Percentiles rank a stretch among this genome's conserved stretches.
Evolutionary conservation across 2,888 invertebrate genomes (phyloP).

Genomic region (Callosobruchus maculatus): DNA sequence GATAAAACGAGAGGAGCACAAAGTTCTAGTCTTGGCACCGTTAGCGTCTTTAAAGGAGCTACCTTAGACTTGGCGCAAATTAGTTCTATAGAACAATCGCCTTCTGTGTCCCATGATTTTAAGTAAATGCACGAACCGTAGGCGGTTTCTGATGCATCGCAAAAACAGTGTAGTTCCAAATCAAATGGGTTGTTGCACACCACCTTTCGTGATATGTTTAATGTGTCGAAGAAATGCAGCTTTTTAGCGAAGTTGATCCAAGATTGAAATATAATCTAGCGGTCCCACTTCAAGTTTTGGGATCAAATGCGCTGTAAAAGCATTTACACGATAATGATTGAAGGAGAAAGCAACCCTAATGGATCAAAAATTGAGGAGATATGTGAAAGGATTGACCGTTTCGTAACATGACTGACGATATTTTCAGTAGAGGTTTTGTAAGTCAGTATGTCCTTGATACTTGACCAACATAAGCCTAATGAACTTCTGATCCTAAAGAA

Average conservation of each 20-base stretch:
- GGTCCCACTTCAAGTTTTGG: conserved; percentile 9
- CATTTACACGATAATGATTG: conserved; percentile 5
- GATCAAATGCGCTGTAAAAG: conserved; percentile 12
- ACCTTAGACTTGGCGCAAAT: conserved; percentile 21
- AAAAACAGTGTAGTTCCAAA: conserved; percentile 8
- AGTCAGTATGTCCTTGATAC: no score
- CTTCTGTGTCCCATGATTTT: neutral
- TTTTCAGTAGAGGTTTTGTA: no score
- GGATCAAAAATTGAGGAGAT: no score
- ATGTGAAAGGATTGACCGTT: conserved; percentile 14
- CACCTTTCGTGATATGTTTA: no score
- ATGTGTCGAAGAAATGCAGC: neutral
- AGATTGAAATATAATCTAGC: neutral
- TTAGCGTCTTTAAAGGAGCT: conserved; percentile 20
- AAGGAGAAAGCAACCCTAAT: conserved; percentile 9
- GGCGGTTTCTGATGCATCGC: conserved; percentile 12
- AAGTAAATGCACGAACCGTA: conserved; percentile 21
- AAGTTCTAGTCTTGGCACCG: conserved; percentile 15
- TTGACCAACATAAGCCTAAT: no score
- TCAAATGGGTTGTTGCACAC: neutral
- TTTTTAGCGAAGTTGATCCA: neutral
- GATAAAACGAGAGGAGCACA: conserved; percentile 5
- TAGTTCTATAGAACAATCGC: conserved; percentile 1
- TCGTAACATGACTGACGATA: neutral
- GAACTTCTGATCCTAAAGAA: no score